phyloP scores from a whole-genome alignment of 2,888 invertebrate species.

The Physocephala rufipes region DNA sequence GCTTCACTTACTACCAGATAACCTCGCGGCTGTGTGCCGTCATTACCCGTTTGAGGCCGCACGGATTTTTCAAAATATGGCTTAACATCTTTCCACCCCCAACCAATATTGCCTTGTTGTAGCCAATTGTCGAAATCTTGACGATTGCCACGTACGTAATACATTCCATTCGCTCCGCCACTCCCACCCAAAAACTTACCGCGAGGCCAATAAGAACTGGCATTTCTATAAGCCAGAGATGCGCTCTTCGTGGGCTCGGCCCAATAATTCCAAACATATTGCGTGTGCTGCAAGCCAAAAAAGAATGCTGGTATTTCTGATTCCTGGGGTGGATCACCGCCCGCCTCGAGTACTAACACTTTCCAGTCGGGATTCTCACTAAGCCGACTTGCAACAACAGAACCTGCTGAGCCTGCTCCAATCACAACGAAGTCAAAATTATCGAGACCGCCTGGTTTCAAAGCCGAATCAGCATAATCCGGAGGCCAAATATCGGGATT shows the following conservation, averaged over 20 bases:
- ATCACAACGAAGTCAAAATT: conserved; percentile 66
- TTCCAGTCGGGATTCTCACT: conserved; percentile 65
- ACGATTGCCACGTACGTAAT: conserved; percentile 73
- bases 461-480: conserved; percentile 61
- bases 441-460: conserved; percentile 56
- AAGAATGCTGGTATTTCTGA: conserved; percentile 58
- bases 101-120: conserved; percentile 70
- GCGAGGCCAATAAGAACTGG: conserved; percentile 68
- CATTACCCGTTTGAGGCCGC: conserved; percentile 45
- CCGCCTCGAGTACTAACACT: conserved; percentile 68
- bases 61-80: conserved; percentile 83
- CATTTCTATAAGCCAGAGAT: conserved; percentile 50
- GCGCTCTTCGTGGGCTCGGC: conserved; percentile 51
- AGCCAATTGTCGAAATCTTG: conserved; percentile 75
- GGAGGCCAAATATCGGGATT: conserved; percentile 69
- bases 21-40: conserved; percentile 49
- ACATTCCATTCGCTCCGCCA: conserved; percentile 73
- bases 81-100: conserved; percentile 79
- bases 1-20: conserved; percentile 66
- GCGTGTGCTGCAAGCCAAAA: conserved; percentile 50
- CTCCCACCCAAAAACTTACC: conserved; percentile 75
- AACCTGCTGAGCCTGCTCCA: conserved; percentile 68
- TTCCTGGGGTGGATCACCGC: conserved; percentile 66
- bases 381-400: conserved; percentile 67
- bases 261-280: conserved; percentile 55